phyloP scores from a whole-genome alignment of 2,888 invertebrate genomes.

The Tortrix viridana region DNA sequence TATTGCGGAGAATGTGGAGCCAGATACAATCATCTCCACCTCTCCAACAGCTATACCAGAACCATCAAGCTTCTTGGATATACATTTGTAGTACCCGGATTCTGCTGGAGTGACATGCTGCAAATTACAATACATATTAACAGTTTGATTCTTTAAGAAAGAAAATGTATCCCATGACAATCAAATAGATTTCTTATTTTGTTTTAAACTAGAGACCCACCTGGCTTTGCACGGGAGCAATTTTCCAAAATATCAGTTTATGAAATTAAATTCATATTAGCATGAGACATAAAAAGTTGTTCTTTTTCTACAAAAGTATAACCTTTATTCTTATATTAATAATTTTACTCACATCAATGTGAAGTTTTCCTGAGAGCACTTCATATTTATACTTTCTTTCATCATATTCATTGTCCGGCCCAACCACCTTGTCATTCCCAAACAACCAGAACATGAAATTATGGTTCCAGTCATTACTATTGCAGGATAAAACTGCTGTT shows the following conservation, averaged over 20 bases:
- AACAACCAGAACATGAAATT: conserved; percentile 88
- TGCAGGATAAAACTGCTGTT: conserved; percentile 85
- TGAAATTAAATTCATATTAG: no score
- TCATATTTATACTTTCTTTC: conserved; percentile 87
- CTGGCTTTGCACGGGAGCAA: no score
- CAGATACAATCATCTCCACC: conserved; percentile 85
- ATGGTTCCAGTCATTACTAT: conserved; percentile 86
- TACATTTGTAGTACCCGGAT: conserved; percentile 86
- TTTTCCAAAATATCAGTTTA: no score
- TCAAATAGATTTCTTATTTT: no score
- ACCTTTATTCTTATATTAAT: not conserved
- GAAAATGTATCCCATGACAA: no score
- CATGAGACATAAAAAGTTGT: no score
- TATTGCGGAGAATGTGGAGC: conserved; percentile 65
- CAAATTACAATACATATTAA: conserved; percentile 43
- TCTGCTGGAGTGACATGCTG: conserved; percentile 86
- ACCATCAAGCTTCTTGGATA: conserved; percentile 84
- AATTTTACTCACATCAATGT: conserved; percentile 84
- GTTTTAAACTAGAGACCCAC: no score
- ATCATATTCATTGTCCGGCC: conserved; percentile 86
- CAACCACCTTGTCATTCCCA: conserved; percentile 82
- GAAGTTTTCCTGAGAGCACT: conserved; percentile 87
- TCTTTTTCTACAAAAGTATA: not conserved
- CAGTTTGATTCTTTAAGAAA: no score
- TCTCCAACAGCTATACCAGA: conserved; percentile 80